Evolutionary conservation across 2,888 invertebrate genomes (phyloP), one percentile per base, ranked within the genome.

Genomic region (Tricholauxania praeusta): DNA sequence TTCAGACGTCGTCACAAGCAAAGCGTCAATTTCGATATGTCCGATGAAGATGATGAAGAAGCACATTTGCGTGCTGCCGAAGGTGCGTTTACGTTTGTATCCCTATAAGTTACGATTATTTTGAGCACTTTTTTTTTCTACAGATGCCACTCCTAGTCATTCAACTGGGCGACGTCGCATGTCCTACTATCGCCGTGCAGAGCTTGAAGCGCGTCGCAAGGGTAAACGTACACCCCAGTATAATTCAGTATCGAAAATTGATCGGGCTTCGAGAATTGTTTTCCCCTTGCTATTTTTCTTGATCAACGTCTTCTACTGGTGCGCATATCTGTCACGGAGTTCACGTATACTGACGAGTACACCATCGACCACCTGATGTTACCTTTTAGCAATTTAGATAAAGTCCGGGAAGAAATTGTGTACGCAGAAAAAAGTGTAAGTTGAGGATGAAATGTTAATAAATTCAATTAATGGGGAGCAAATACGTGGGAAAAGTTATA

Each of bases 301-400:
- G 14, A 93, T 95, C 78, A 94, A 95, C 85, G 87, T 93, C 72
- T 91, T 94, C 85, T 95, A 95, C 84, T 95, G 95, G 94, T 92
- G 90, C 79, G 91, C 91, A 10, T 94, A 93, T 82, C 87, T 94
- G 72, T 90, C 91, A 71, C 88, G 92, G 78, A 92, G 91, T 81
- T 82, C 87, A 12, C 81, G 87, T 65, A 84, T 85, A 49, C 57
- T 85, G 77, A 81, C 83, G 57, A 82, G 82, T 60, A 78, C 82
- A 74, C 83, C 80, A 59, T 62, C 86, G 77, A 80, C 80, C 80
- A 85, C 87, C 76, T 86, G 87, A 87, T 86, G 86, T 86, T 86
- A 86, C 80, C 86, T 86, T 81, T 84, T 86, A 83, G 87, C 86
- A 84, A 86, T 86, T 86, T 86, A 86, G 85, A 82, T 79, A 74